Conservation (phyloP, 2,888 invertebrate genomes). For the Amiota mariae region DNA sequence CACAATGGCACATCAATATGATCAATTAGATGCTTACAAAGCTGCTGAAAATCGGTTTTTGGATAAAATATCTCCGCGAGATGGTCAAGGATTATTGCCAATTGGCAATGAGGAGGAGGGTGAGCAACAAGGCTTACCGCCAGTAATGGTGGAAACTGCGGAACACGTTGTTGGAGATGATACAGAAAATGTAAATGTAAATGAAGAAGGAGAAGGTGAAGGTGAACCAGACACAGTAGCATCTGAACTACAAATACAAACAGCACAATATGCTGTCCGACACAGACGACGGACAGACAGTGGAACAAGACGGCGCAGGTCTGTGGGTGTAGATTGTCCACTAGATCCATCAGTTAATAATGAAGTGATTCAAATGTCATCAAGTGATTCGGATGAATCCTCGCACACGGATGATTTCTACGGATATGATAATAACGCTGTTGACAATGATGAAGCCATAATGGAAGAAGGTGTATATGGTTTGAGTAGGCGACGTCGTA, state of each 20-base stretch:
- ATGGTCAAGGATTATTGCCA: neutral
- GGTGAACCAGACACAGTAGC: neutral
- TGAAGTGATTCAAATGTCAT: constrained; percentile 51
- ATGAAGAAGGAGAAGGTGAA: neutral
- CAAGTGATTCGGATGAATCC: constrained; percentile 48
- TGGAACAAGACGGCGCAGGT: neutral
- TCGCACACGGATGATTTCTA: constrained; percentile 38
- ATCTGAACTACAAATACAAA: neutral
- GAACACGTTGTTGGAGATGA: neutral
- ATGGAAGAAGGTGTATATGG: constrained; percentile 28
- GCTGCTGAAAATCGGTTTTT: constrained; percentile 56
- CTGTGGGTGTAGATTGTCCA: neutral
- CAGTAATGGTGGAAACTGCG: neutral
- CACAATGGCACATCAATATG: constrained; percentile 12
- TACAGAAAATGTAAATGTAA: neutral
- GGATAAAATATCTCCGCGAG: constrained; percentile 49
- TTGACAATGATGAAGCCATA: constrained; percentile 2
- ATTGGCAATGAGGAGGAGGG: neutral
- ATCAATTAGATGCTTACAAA: constrained; percentile 44
- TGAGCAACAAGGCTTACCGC: neutral
- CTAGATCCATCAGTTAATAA: constrained; percentile 46
- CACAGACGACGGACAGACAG: neutral
- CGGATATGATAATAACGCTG: constrained; percentile 43
- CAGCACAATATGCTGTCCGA: neutral
- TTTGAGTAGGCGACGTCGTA: neutral